Conservation (phyloP, 2,888 invertebrate species). For the Dioctria rufipes region DNA sequence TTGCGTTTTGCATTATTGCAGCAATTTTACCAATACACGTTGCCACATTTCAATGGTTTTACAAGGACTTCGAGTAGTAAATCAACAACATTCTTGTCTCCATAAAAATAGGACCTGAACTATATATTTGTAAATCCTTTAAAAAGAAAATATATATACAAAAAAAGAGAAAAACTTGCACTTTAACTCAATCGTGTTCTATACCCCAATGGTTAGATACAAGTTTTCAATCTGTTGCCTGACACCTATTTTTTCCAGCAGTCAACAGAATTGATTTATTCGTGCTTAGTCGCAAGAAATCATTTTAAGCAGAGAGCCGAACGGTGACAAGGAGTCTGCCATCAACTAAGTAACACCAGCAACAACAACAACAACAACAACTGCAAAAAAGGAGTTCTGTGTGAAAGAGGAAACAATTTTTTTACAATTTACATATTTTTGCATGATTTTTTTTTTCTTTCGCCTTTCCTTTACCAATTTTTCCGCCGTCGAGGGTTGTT, state of each 20-base stretch:
- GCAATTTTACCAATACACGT: too few relatives aligned
- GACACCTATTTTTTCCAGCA: slow-evolving; percentile 48
- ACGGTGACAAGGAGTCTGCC: slow-evolving; percentile 11
- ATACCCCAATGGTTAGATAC: not conserved
- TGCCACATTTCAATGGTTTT: too few relatives aligned
- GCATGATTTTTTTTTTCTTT: slow-evolving; percentile 20
- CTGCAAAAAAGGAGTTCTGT: not conserved
- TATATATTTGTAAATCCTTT: too few relatives aligned
- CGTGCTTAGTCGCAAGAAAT: slow-evolving; percentile 38
- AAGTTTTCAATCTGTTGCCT: slow-evolving; percentile 36
- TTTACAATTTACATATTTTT: slow-evolving; percentile 49
- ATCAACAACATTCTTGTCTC: too few relatives aligned
- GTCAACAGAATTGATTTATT: slow-evolving; percentile 47
- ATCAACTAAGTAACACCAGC: not conserved
- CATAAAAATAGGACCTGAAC: too few relatives aligned
- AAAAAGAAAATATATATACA: too few relatives aligned
- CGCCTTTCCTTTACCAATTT: not conserved
- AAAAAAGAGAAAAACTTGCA: too few relatives aligned
- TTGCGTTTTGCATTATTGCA: too few relatives aligned
- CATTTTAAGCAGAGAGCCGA: slow-evolving; percentile 9
- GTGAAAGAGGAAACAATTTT: slow-evolving; percentile 47
- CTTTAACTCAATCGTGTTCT: too few relatives aligned
- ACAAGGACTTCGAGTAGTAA: too few relatives aligned
- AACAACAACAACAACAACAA: too few relatives aligned
- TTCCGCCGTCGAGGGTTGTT: slow-evolving; percentile 17